Evolutionary conservation across 2,113 vertebrate species (phyloP), one percentile per base, ranked within the genome.

Genomic region (Podilymbus podiceps): DNA sequence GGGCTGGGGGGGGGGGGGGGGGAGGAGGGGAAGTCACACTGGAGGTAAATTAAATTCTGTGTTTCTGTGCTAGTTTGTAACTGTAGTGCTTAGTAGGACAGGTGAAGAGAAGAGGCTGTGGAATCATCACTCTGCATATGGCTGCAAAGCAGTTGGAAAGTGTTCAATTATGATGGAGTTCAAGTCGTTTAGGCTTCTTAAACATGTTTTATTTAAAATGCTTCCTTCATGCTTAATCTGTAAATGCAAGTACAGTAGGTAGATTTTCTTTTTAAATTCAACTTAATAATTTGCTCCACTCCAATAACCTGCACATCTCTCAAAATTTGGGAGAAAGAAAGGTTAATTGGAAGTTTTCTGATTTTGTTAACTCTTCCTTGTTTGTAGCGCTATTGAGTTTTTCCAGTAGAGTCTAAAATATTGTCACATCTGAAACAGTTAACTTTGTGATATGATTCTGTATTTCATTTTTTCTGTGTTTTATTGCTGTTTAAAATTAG

Each of bases 221-320:
- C 23, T 35, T n/a, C 55, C 6, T 69, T 85, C 11, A 12, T 68
- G 24, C n/a, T 83, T 88, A n/a, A 20, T 38, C 35, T 76, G 15
- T 80, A 80, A 76, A 35, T 49, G 12, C 33, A 85, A 44, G 6
- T 46, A 15, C 14, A 42, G 12, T 11, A 66, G 53, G 25, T 66
- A 60, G 38, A 67, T 66, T 59, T 73, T 55, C 16, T 76, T 83
- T 42, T 75, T 30, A 30, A 67, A 79, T 58, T 79, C 47, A 64
- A 3, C 6, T 4, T 52, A 55, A 46, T 67, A 50, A 38, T 82
- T 79, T 71, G 2, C 4, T 4, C 7, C 20, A 8, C 12, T 89
- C 9, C 38, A 81, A 18, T 50, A 74, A 86, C 3, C 11, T 33
- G 4, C 40, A 21, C 50, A 15, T 76, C 0, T 76, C 0, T 2